phyloP scores from a whole-genome alignment of 1,140 invertebrate species.

The Stegodyphus dumicola region DNA sequence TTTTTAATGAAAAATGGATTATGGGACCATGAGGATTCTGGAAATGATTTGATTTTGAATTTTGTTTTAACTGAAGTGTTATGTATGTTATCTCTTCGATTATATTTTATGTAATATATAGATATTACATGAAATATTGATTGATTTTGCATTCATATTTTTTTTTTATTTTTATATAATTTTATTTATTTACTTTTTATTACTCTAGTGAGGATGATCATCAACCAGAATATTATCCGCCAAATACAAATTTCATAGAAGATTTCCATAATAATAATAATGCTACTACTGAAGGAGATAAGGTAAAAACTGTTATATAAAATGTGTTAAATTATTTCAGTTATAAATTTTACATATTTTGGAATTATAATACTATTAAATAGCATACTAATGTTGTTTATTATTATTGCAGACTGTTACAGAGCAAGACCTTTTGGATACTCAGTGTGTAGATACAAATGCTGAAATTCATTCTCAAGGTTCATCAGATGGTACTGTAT shows the following conservation, averaged over 20 bases:
- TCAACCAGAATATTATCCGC: conserved; percentile 22
- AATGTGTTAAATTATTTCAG: background rate
- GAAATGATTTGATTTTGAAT: no score
- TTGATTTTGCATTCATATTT: no score
- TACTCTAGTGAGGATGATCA: conserved; percentile 27
- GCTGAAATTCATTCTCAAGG: conserved; percentile 49
- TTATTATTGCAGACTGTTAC: conserved; percentile 1
- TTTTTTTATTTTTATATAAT: background rate
- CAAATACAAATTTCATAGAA: conserved; percentile 27
- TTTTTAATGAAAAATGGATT: no score
- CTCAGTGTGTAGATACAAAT: conserved; percentile 24
- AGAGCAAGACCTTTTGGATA: conserved; percentile 31
- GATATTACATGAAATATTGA: no score
- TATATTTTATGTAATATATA: no score
- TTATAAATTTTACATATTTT: no score
- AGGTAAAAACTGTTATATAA: conserved; percentile 1
- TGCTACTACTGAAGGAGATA: conserved; percentile 5
- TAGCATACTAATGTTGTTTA: background rate
- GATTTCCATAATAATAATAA: conserved; percentile 40
- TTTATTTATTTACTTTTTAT: background rate
- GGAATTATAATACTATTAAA: background rate
- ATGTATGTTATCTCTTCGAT: no score
- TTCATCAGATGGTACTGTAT: conserved; percentile 35
- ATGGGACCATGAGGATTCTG: no score
- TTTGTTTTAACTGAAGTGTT: no score